Percentiles rank a stretch among this genome's conserved stretches.
phyloP scores from a whole-genome alignment of 2,797 vertebrate species.

The Staurois parvus region DNA sequence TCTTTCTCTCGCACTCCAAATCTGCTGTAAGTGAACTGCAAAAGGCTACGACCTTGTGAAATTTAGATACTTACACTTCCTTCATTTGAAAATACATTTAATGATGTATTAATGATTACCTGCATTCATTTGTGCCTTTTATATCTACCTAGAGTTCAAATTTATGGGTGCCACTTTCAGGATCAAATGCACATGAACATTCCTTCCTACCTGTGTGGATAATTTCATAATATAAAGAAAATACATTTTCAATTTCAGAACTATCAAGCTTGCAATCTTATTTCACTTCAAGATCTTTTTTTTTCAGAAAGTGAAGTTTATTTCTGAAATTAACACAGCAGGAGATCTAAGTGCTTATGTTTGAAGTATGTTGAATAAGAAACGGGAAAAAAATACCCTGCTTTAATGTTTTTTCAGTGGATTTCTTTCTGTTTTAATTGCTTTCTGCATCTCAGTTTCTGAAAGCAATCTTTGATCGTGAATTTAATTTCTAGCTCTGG shows the following conservation, averaged over 20 bases:
- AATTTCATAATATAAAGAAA: background rate
- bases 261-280: conserved; percentile 36
- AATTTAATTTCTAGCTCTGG: conserved; percentile 35
- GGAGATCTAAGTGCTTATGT: conserved; percentile 45
- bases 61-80: too few species aligned
- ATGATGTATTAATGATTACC: too few species aligned
- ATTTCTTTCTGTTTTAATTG: conserved; percentile 53
- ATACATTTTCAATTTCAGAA: conserved; percentile 25
- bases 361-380: conserved; percentile 47
- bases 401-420: conserved; percentile 39
- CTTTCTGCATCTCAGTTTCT: conserved; percentile 39
- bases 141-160: background rate
- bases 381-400: conserved; percentile 16
- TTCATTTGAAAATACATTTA: too few species aligned
- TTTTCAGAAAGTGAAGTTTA: conserved; percentile 19
- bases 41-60: too few species aligned
- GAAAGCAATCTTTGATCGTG: conserved; percentile 51
- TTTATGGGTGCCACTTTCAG: background rate
- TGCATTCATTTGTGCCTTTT: too few species aligned
- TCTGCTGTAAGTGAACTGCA: too few species aligned
- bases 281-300: conserved; percentile 32
- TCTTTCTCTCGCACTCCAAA: too few species aligned
- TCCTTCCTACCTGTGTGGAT: background rate
- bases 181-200: background rate
- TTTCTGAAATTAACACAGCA: conserved; percentile 46